Evolutionary conservation across 2,888 invertebrate genomes (phyloP).

Genomic region (Agrilus cyanescens): DNA sequence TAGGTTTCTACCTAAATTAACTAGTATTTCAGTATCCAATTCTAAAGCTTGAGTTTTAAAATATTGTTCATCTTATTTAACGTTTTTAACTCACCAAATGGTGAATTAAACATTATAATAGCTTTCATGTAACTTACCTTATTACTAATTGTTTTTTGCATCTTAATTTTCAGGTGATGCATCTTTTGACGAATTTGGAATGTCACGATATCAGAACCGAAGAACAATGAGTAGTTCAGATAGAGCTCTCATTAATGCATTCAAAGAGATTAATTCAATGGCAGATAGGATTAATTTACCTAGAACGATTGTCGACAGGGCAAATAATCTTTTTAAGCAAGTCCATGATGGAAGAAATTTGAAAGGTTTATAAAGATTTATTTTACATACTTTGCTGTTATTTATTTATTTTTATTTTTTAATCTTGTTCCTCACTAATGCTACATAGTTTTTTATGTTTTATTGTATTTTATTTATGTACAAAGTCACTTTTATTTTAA

Average conservation of each 20-base stretch:
- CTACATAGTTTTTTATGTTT: background rate
- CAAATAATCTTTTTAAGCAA: constrained; percentile 95
- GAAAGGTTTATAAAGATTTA: constrained; percentile 72
- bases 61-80: too few relatives aligned
- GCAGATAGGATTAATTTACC: constrained; percentile 96
- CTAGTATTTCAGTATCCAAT: too few relatives aligned
- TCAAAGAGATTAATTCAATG: constrained; percentile 96
- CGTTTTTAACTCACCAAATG: too few relatives aligned
- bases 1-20: too few relatives aligned
- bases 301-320: constrained; percentile 92
- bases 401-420: background rate
- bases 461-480: background rate
- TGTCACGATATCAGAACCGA: constrained; percentile 62
- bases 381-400: too few relatives aligned
- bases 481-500: background rate
- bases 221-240: constrained; percentile 88
- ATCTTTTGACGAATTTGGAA: constrained; percentile 79
- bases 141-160: background rate
- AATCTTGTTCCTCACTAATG: background rate
- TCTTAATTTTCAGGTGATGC: constrained; percentile 45
- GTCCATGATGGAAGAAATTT: constrained; percentile 93
- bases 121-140: background rate
- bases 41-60: too few relatives aligned
- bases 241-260: constrained; percentile 88
- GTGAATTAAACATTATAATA: too few relatives aligned